A percentile compares a stretch with the other conserved stretches of the same genome.
These are phyloP conservation scores for Hirtodrosophila cameraria DNA, from an alignment of 2,888 invertebrate genomes.

Conservation along the genomic window DNA sequence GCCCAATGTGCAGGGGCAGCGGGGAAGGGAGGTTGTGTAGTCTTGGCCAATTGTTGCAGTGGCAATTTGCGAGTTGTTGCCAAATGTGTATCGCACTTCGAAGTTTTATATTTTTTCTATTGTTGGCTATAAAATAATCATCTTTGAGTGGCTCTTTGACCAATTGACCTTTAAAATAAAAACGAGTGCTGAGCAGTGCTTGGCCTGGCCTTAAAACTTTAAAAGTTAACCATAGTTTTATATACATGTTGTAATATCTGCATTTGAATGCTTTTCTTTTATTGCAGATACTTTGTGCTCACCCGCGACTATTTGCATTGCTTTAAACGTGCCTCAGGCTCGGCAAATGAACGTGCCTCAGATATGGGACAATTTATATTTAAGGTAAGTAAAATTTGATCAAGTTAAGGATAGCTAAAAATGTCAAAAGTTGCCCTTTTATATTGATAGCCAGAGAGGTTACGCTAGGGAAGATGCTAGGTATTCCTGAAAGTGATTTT, in stretches of 20 bases:
- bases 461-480: too few species aligned
- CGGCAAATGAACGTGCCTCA: conserved; percentile 85
- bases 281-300: conserved; percentile 86
- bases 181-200: neutral
- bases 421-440: conserved; percentile 7
- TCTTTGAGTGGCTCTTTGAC: conserved; percentile 23
- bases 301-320: conserved; percentile 88
- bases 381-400: conserved; percentile 84
- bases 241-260: conserved; percentile 1
- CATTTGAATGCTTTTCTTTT: conserved; percentile 15
- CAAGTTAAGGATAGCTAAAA: neutral
- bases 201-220: conserved; percentile 43
- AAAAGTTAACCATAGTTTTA: neutral
- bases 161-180: conserved; percentile 67
- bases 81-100: neutral
- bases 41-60: conserved; percentile 42
- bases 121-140: conserved; percentile 24
- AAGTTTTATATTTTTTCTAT: conserved; percentile 1
- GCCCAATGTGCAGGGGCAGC: conserved; percentile 1
- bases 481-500: too few species aligned
- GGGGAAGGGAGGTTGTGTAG: neutral
- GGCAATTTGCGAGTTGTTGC: conserved; percentile 32
- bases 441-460: neutral
- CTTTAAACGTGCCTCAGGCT: conserved; percentile 87
- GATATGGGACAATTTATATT: conserved; percentile 89